Evolutionary conservation across 2,888 invertebrate species (phyloP).

Genomic region (Brachypterus glaber): DNA sequence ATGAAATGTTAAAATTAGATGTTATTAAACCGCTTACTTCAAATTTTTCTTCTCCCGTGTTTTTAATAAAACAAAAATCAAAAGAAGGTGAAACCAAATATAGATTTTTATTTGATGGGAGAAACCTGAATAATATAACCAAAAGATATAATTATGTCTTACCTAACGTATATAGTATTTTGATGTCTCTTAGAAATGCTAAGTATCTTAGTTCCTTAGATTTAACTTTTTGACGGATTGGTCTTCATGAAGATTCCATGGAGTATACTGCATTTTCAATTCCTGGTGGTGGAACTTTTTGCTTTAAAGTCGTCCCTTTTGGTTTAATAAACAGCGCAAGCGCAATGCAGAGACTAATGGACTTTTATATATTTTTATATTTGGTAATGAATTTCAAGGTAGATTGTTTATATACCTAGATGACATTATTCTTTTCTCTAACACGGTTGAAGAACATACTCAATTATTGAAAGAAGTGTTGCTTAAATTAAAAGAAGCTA

Average conservation of each 20-base stretch:
- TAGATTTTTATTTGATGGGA: too few species aligned
- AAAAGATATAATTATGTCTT: conserved; percentile 13
- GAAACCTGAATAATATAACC: neutral
- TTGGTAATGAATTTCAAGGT: neutral
- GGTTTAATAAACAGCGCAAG: neutral
- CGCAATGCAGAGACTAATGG: neutral
- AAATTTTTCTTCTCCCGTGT: conserved; percentile 23
- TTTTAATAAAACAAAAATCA: conserved; percentile 21
- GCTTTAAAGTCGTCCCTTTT: conserved; percentile 5
- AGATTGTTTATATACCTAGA: neutral
- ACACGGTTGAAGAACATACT: neutral
- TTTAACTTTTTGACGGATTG: neutral
- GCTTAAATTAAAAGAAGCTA: neutral
- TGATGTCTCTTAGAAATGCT: conserved; percentile 13
- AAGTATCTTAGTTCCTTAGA: conserved; percentile 5
- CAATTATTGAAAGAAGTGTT: neutral
- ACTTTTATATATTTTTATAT: too few species aligned
- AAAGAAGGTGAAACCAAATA: conserved; percentile 14
- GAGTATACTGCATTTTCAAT: neutral
- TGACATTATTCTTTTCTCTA: neutral
- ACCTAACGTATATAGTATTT: conserved; percentile 15
- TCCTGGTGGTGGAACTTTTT: neutral
- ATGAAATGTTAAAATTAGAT: too few species aligned
- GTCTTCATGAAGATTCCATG: neutral
- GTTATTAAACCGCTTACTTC: conserved; percentile 22